These are phyloP conservation scores for Diprion similis DNA, from an alignment of 1,140 invertebrate species.

Conservation along the genomic window DNA sequence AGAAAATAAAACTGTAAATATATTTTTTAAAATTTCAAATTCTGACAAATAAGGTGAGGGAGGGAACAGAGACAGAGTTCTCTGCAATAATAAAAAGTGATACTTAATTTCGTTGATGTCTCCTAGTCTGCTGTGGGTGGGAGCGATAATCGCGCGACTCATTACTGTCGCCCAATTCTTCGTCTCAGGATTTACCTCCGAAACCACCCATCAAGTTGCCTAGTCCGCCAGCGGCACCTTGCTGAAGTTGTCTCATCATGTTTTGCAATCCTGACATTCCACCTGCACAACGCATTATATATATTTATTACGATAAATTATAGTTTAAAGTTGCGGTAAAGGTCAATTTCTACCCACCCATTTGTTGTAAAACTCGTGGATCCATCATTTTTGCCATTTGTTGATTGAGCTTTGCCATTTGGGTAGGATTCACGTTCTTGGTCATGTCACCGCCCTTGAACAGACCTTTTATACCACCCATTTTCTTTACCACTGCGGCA, in stretches of 20 bases:
- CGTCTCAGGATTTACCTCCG: conserved; percentile 58
- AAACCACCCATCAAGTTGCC: conserved; percentile 83
- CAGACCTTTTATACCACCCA: conserved; percentile 99
- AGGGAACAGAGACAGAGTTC: too few relatives aligned
- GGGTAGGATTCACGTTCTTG: conserved; percentile 97
- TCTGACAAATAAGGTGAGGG: too few relatives aligned
- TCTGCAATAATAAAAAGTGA: background rate
- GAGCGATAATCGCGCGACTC: background rate
- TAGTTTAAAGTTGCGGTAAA: background rate
- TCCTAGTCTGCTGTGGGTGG: background rate
- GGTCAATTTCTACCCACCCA: conserved; percentile 66
- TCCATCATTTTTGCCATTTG: conserved; percentile 99
- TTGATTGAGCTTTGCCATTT: conserved; percentile 99
- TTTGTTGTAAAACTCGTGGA: conserved; percentile 94
- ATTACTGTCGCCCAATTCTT: background rate
- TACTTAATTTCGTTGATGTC: conserved; percentile 1
- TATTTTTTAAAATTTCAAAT: too few relatives aligned
- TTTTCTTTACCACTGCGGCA: conserved; percentile 99
- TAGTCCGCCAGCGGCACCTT: conserved; percentile 78
- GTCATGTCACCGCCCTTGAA: conserved; percentile 99
- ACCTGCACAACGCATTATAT: conserved; percentile 68
- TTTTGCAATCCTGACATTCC: conserved; percentile 96
- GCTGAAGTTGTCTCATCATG: conserved; percentile 98
- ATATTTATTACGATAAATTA: background rate
- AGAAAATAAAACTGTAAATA: too few relatives aligned